Conservation (phyloP, 2,797 vertebrate species). For the Clamator glandarius region DNA sequence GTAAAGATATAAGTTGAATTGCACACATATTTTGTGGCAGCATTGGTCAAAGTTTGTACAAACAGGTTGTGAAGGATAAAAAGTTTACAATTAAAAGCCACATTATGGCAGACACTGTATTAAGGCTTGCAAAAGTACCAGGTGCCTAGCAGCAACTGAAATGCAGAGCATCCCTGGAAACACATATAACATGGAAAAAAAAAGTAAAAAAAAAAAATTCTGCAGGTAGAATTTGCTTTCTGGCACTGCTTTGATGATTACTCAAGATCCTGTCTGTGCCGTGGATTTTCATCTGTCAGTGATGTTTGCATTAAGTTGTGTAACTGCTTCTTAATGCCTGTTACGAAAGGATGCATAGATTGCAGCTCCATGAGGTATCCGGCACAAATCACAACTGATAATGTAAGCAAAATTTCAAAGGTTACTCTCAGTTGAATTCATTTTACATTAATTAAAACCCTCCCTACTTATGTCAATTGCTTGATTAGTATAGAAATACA, state of each 20-base stretch:
- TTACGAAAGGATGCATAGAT: conserved; percentile 59
- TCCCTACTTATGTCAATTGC: background rate
- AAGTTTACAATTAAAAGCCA: background rate
- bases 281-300: background rate
- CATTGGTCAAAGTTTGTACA: background rate
- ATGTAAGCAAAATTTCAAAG: background rate
- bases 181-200: background rate
- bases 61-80: background rate
- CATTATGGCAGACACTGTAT: background rate
- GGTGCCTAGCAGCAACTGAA: background rate
- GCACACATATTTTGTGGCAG: background rate
- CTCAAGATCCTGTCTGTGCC: conserved; percentile 50
- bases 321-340: conserved; percentile 51
- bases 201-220: background rate
- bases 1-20: conserved; percentile 49
- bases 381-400: conserved; percentile 21
- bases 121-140: background rate
- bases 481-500: background rate
- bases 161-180: background rate
- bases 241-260: conserved; percentile 51
- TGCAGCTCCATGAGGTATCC: conserved; percentile 28
- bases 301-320: conserved; percentile 63
- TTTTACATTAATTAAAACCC: background rate
- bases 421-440: conserved; percentile 3
- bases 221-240: conserved; percentile 43